Conservation (phyloP, 2,888 invertebrate species). For the Diachrysia chrysitis region DNA sequence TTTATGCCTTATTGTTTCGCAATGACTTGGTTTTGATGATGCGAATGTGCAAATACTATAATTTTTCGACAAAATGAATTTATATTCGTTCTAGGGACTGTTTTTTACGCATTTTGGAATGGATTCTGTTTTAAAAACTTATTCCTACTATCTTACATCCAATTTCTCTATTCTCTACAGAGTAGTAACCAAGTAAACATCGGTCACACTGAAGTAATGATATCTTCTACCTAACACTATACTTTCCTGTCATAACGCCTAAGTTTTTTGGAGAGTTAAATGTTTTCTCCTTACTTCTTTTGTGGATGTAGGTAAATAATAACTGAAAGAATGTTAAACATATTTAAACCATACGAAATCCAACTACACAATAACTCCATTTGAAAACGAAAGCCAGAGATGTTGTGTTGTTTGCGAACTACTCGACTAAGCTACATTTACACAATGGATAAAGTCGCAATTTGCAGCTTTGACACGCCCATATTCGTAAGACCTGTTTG, state of each 20-base stretch:
- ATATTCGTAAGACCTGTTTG: conserved; percentile 50
- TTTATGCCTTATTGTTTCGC: not conserved
- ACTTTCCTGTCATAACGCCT: too few relatives aligned
- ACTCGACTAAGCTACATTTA: conserved; percentile 17
- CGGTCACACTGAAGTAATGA: too few relatives aligned
- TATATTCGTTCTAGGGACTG: not conserved
- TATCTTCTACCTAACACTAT: too few relatives aligned
- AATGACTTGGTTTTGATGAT: not conserved
- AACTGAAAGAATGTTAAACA: not conserved
- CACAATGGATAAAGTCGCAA: conserved; percentile 40
- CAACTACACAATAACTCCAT: not conserved
- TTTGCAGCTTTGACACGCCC: conserved; percentile 37
- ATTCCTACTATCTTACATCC: not conserved
- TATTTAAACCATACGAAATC: not conserved
- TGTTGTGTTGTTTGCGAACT: conserved; percentile 18
- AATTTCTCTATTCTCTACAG: too few relatives aligned
- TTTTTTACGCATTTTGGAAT: not conserved
- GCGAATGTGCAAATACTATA: not conserved
- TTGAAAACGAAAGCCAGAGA: conserved; percentile 31
- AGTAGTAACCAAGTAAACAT: too few relatives aligned
- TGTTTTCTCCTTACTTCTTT: not conserved
- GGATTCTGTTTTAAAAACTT: not conserved
- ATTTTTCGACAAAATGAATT: not conserved
- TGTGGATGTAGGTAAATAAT: not conserved
- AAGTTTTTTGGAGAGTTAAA: not conserved